Evolutionary conservation across 2,888 invertebrate genomes (phyloP).

Genomic region (Gryllus longicercus): DNA sequence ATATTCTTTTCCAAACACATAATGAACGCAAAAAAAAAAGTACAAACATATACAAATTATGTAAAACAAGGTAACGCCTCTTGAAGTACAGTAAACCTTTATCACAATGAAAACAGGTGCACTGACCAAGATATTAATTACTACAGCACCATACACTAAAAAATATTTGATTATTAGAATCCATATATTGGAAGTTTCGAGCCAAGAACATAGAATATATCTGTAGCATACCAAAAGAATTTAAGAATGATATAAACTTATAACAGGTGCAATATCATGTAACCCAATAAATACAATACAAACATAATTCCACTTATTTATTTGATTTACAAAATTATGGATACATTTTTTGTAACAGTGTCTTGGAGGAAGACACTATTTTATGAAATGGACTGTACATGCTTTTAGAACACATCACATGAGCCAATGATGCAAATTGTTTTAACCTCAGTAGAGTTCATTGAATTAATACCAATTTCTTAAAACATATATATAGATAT

Average conservation of each 20-base stretch:
- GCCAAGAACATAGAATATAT: background rate
- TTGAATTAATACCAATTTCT: background rate
- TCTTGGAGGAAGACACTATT: background rate
- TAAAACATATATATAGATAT: background rate
- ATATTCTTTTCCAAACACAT: background rate
- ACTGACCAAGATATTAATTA: background rate
- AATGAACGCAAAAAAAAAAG: background rate
- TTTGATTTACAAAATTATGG: background rate
- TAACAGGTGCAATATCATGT: background rate
- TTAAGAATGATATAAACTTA: background rate
- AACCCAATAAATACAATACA: background rate
- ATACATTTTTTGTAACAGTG: background rate
- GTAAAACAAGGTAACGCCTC: background rate
- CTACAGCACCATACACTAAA: constrained; percentile 9
- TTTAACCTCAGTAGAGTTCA: background rate
- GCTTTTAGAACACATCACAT: background rate
- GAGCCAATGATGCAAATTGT: background rate
- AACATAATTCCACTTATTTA: constrained; percentile 11
- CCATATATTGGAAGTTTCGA: background rate
- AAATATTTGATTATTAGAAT: background rate
- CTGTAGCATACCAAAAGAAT: background rate
- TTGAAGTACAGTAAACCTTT: background rate
- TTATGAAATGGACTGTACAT: background rate
- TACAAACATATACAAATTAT: background rate
- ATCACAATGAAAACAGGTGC: background rate